These are phyloP conservation scores for Scaptomyza graminum DNA, from an alignment of 1,140 invertebrate species.

Conservation along the genomic window DNA sequence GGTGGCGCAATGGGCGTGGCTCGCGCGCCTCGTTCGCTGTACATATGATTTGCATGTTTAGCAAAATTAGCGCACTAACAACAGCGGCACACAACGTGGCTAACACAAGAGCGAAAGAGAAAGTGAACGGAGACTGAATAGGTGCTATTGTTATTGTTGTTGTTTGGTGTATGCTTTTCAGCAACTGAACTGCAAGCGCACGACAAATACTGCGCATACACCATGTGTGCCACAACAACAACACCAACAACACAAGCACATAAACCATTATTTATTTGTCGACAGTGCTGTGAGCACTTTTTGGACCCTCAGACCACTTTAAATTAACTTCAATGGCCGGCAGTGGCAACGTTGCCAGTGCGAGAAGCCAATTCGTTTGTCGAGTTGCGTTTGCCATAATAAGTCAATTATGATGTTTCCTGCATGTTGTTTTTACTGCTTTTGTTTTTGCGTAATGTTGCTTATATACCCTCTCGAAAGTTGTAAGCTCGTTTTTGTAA, in stretches of 20 bases:
- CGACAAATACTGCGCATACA: conserved; percentile 71
- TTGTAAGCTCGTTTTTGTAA: neutral
- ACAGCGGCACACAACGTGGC: conserved; percentile 56
- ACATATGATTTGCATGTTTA: conserved; percentile 81
- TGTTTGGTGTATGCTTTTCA: conserved; percentile 54
- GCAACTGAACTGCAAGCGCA: conserved; percentile 60
- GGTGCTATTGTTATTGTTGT: conserved; percentile 31
- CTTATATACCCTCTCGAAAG: neutral
- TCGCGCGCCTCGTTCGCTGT: conserved; percentile 24
- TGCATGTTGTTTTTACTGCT: conserved; percentile 1
- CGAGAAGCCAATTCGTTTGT: conserved; percentile 62
- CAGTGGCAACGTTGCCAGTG: conserved; percentile 41
- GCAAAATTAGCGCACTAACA: conserved; percentile 80
- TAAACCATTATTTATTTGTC: conserved; percentile 78
- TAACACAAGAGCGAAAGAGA: neutral
- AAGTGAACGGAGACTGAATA: neutral
- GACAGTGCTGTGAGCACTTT: conserved; percentile 41
- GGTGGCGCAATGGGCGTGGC: conserved; percentile 17
- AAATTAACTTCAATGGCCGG: conserved; percentile 70
- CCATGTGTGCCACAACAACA: conserved; percentile 50
- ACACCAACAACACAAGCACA: conserved; percentile 6
- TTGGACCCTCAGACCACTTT: conserved; percentile 53
- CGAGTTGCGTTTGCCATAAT: conserved; percentile 58
- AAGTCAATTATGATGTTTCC: conserved; percentile 66
- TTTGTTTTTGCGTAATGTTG: conserved; percentile 21